Evolutionary conservation across 2,888 invertebrate species (phyloP).

Genomic region (Nineta flava): DNA sequence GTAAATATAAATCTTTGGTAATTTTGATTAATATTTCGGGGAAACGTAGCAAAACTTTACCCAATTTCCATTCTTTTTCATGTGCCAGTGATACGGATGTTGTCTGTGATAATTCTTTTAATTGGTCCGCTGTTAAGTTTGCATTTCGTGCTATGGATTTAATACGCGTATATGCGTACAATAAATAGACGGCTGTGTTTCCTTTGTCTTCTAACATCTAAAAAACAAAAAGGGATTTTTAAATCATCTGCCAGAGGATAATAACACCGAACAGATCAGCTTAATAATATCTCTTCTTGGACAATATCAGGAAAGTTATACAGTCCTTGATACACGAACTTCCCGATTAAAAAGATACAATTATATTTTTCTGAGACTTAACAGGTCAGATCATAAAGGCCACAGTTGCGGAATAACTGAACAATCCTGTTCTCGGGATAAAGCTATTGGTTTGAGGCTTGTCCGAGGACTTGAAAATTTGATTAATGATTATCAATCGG

Average conservation of each 20-base stretch:
- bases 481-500: too few species aligned
- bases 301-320: too few species aligned
- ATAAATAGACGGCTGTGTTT: conserved; percentile 93
- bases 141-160: conserved; percentile 75
- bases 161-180: conserved; percentile 91
- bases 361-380: too few species aligned
- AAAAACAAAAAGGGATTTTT: conserved; percentile 4
- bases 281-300: too few species aligned
- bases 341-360: too few species aligned
- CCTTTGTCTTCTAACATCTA: conserved; percentile 96
- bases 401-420: too few species aligned
- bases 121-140: conserved; percentile 42
- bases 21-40: conserved; percentile 76
- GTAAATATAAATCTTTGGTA: conserved; percentile 64
- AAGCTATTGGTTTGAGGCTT: too few species aligned
- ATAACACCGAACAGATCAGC: too few species aligned
- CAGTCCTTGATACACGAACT: too few species aligned
- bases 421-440: too few species aligned
- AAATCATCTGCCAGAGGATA: neutral
- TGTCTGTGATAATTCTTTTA: conserved; percentile 42
- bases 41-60: conserved; percentile 70
- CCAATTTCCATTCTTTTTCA: conserved; percentile 88
- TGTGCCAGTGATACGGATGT: conserved; percentile 57
- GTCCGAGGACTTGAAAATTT: too few species aligned
- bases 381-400: too few species aligned